Conservation (phyloP, 2,113 vertebrate genomes). For the Caranx melampygus region DNA sequence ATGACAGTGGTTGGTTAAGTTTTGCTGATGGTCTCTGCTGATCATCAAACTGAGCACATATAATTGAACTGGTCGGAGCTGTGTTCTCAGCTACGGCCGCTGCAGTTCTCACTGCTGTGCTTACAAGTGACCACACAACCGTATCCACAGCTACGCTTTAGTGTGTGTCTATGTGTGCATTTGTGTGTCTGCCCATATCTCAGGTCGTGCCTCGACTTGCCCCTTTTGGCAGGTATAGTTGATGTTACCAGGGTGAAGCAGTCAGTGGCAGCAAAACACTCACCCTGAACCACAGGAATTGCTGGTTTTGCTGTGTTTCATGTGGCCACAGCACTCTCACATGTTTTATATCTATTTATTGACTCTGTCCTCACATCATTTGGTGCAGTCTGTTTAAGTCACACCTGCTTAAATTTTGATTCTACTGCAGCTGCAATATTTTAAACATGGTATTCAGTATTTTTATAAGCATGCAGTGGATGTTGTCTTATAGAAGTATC, state of each 20-base stretch:
- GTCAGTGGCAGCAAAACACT: conserved; percentile 14
- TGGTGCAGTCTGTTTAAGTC: neutral
- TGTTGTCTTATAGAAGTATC: too few species aligned
- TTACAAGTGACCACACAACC: conserved; percentile 40
- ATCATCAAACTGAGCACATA: neutral
- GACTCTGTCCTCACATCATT: neutral
- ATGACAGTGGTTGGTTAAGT: too few species aligned
- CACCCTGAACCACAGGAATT: conserved; percentile 2
- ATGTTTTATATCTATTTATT: neutral
- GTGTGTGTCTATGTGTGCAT: conserved; percentile 23
- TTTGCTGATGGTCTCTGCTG: too few species aligned
- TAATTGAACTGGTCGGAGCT: neutral
- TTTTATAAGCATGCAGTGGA: too few species aligned
- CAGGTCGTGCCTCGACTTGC: conserved; percentile 51
- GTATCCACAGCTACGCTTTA: conserved; percentile 44
- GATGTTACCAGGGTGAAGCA: conserved; percentile 24
- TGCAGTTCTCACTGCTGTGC: neutral
- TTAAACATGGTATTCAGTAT: too few species aligned
- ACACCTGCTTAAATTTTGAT: too few species aligned
- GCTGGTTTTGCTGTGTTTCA: neutral
- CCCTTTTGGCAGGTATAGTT: conserved; percentile 8
- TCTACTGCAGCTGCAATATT: neutral
- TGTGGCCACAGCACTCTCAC: neutral
- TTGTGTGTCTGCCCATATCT: neutral
- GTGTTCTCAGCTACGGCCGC: conserved; percentile 19